Base-by-base conservation (phyloP, 2,797 vertebrate species). In the Eospalax fontanierii region DNA sequence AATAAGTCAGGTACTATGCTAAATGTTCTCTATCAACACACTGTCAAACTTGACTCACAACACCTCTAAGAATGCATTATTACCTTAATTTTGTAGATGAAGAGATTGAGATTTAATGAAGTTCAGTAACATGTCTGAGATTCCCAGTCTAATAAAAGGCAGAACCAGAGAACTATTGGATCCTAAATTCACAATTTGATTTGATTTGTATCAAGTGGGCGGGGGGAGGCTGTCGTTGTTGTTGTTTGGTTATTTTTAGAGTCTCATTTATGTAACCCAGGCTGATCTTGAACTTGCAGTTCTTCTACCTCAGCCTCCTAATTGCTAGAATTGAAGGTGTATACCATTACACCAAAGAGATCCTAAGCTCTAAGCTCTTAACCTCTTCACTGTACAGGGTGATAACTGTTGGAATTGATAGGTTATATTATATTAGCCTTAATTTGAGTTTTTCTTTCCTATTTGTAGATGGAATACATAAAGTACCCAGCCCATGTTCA, bases 51-150 rank as follows among this genome's bases (percentile, higher is more conserved):
- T 90, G 46, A 70, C 26, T 89, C 57, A 61, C 33, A 87, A 59
- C 8, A 89, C 5, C 57, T 96, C 59, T 89, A 35, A 89, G 46
- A 80, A 68, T 92, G 75, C 80, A 3, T 9, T 88, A 43, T 80
- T 86, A 73, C 61, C 79, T 89, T 97, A 63, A 65, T 90, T 89
- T 86, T 88, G 57, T n/a, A 84, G 43, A 87, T 87, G 38, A 83
- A 82, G 38, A 89, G 90, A 90, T 54, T 78, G 21, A 96, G 50
- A 84, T 86, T 84, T 81, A 74, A 4, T 82, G 16, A 94, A 73
- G 8, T 84, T 73, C 61, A 88, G 6, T 91, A 70, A 87, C 50
- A 78, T 85, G 43, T 87, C 46, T 74, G 50, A 83, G 70, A 28
- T 95, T 28, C 33, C 19, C 35, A 86, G 28, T 61, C 30, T 89